Base-by-base conservation (phyloP, 2,888 invertebrate species). In the Zelleria hepariella region DNA sequence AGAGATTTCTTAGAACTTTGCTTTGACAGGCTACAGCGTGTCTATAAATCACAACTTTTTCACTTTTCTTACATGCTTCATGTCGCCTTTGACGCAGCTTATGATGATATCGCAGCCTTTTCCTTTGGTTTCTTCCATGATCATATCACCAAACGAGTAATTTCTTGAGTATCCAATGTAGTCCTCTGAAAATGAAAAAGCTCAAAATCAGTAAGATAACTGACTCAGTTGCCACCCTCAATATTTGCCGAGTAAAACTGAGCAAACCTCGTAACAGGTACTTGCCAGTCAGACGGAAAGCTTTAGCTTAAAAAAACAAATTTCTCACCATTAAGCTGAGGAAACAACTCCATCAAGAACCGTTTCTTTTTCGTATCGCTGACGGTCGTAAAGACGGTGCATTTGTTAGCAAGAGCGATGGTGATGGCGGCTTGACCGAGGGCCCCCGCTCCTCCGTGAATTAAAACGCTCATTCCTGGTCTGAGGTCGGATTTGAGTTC, bases 381-480 rank as follows among this genome's bases (percentile, higher is more conserved):
- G 21, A 86, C 83, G 0, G 83, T 81, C 0, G 79, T 68, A 57
- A 79, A 82, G 1, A 82, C 78, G 57, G 69, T 60, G 58, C 75
- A 80, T 2, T 67, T 69, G 15, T 64, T 58, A 0, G 75, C 75
- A 5, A 85, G 65, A 0, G 77, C 74, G 0, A 84, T 66, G 0
- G 74, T 66, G 25, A 83, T 78, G 0, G 69, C 62, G 0, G 85
- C 84, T 63, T 84, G 84, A 0, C 82, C 84, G 2, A 84, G 58
- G 0, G 79, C 82, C 0, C 83, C 83, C 0, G 79, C 63, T 0
- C 77, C 84, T 1, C 81, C 80, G 52, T 81, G 80, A 0, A 86
- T 71, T 0, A 82, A 62, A 0, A 81, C 57, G 0, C 42, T 64
- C 60, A 62, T 64, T 0, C 66, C 66, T 4, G 58, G 60, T 1